Evolutionary conservation across 2,888 invertebrate genomes (phyloP).

Genomic region (Oxystoma pomonae): DNA sequence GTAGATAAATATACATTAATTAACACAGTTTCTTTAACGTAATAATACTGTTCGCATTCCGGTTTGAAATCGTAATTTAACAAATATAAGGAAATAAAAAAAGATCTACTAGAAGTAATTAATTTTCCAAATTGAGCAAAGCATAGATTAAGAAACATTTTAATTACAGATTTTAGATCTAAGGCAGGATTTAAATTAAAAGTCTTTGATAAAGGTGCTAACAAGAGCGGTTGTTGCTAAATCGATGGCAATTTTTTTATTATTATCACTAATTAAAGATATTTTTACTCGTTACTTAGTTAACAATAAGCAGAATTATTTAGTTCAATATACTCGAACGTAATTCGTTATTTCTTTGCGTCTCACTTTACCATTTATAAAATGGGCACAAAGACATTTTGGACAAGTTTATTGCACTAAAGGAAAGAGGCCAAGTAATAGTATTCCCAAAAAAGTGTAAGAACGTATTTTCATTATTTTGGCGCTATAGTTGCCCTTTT

Average conservation of each 20-base stretch:
- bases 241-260: background rate
- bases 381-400: background rate
- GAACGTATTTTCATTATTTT: too few relatives aligned
- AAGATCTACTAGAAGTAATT: slow-evolving; percentile 15
- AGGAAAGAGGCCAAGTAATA: too few relatives aligned
- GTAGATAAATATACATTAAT: slow-evolving; percentile 40
- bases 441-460: too few relatives aligned
- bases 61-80: slow-evolving; percentile 20
- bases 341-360: background rate
- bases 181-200: background rate
- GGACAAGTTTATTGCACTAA: background rate
- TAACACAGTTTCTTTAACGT: slow-evolving; percentile 42
- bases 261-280: too few relatives aligned
- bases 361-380: background rate
- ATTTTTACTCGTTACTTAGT: too few relatives aligned
- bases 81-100: slow-evolving; percentile 28
- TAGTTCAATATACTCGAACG: too few relatives aligned
- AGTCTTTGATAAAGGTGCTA: background rate
- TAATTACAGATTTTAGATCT: background rate
- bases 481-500: too few relatives aligned
- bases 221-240: background rate
- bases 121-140: slow-evolving; percentile 25
- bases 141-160: slow-evolving; percentile 4
- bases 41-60: slow-evolving; percentile 43
- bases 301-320: too few relatives aligned